Percentiles rank a stretch among this genome's conserved stretches.
These are phyloP conservation scores for Cotesia chilonis DNA, from an alignment of 1,140 invertebrate genomes.

Conservation along the genomic window DNA sequence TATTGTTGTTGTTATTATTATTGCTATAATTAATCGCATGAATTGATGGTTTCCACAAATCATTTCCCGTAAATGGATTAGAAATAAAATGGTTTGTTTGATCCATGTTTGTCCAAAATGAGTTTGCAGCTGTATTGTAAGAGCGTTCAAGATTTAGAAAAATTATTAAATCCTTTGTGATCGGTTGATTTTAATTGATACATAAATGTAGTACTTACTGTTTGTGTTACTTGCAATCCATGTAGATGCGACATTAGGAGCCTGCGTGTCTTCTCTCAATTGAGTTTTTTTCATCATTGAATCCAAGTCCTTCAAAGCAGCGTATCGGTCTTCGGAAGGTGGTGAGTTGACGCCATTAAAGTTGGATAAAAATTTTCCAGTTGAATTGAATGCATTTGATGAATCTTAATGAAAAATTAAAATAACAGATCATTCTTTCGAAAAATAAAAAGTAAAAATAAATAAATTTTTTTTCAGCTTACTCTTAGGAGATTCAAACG, in stretches of 20 bases:
- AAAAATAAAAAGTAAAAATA: slow-evolving; percentile 32
- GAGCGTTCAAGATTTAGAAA: slow-evolving; percentile 9
- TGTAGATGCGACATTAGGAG: slow-evolving; percentile 43
- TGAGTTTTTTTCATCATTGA: slow-evolving; percentile 70
- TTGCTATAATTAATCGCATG: slow-evolving; percentile 60
- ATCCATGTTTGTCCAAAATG: slow-evolving; percentile 55
- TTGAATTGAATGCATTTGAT: slow-evolving; percentile 54
- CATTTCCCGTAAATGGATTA: slow-evolving; percentile 57
- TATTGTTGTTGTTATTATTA: slow-evolving; percentile 53
- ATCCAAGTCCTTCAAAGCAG: slow-evolving; percentile 84
- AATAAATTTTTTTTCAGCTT: slow-evolving; percentile 37
- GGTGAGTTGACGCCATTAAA: slow-evolving; percentile 58
- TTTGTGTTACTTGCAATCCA: slow-evolving; percentile 61
- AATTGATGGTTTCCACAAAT: slow-evolving; percentile 57
- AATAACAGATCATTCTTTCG: slow-evolving; percentile 12
- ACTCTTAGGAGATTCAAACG: slow-evolving; percentile 71
- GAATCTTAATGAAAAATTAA: slow-evolving; percentile 53
- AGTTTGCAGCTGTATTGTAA: slow-evolving; percentile 51
- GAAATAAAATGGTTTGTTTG: slow-evolving; percentile 58
- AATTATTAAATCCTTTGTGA: not conserved
- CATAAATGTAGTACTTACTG: slow-evolving; percentile 42
- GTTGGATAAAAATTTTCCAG: slow-evolving; percentile 48
- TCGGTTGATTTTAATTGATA: not conserved
- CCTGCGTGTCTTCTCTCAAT: slow-evolving; percentile 56
- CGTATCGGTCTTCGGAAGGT: slow-evolving; percentile 79